phyloP scores from a whole-genome alignment of 2,888 invertebrate species.

The Morpho achilles region DNA sequence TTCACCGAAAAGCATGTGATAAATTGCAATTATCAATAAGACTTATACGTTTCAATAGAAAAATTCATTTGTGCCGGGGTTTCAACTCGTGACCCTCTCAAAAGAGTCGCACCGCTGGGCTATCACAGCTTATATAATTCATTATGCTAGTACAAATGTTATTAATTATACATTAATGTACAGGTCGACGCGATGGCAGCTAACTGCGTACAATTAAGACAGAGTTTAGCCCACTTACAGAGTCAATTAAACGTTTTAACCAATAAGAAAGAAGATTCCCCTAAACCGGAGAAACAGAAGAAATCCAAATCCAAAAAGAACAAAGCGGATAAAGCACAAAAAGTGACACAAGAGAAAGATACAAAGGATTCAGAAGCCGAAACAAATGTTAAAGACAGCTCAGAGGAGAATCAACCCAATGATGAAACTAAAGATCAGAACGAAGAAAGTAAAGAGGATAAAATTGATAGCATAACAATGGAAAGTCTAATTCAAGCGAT shows the following conservation, averaged over 20 bases:
- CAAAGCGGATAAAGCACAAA: constrained; percentile 43
- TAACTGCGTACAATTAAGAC: constrained; percentile 79
- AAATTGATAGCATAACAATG: constrained; percentile 52
- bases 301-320: constrained; percentile 67
- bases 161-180: background rate
- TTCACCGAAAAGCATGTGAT: too few relatives aligned
- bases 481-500: constrained; percentile 60
- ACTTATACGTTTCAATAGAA: too few relatives aligned
- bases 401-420: constrained; percentile 28
- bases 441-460: constrained; percentile 34
- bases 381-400: constrained; percentile 21
- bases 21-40: too few relatives aligned
- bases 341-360: constrained; percentile 36
- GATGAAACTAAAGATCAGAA: constrained; percentile 29
- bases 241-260: constrained; percentile 74
- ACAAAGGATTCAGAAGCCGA: constrained; percentile 33
- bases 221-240: constrained; percentile 80
- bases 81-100: too few relatives aligned
- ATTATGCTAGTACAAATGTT: too few relatives aligned
- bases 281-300: constrained; percentile 59
- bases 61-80: too few relatives aligned
- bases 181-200: constrained; percentile 81
- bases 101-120: too few relatives aligned
- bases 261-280: constrained; percentile 50
- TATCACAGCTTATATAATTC: too few relatives aligned